A percentile compares a stretch with the other conserved stretches of the same genome.
These are phyloP conservation scores for Trissolcus brochymenae DNA, from an alignment of 2,888 invertebrate genomes.

Conservation along the genomic window DNA sequence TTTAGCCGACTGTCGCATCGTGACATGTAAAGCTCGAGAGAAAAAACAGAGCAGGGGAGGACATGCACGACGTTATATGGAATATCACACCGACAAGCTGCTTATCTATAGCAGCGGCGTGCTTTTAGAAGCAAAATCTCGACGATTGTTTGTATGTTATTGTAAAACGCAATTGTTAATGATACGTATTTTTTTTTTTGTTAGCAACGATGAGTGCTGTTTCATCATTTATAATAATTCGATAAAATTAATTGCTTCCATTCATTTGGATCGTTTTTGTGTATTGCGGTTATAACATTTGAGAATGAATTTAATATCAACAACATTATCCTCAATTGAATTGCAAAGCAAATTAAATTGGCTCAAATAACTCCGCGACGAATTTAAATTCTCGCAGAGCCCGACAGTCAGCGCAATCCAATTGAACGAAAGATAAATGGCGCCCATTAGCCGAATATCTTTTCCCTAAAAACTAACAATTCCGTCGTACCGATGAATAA, in stretches of 20 bases:
- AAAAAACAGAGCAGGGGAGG: background rate
- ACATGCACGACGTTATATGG: conserved; percentile 7
- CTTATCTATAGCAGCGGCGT: conserved; percentile 20
- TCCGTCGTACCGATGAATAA: conserved; percentile 10
- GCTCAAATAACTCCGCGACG: background rate
- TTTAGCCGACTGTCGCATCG: conserved; percentile 19
- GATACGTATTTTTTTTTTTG: conserved; percentile 2
- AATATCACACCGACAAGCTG: conserved; percentile 13
- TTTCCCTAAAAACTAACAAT: conserved; percentile 18
- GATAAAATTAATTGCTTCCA: too few species aligned
- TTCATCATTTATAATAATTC: too few species aligned
- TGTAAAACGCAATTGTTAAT: conserved; percentile 20
- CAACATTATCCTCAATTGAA: background rate
- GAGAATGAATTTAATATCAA: background rate
- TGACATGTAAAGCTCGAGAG: conserved; percentile 17
- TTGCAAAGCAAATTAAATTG: conserved; percentile 7
- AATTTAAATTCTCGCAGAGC: background rate
- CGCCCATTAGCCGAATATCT: conserved; percentile 23
- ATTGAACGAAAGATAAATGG: conserved; percentile 21
- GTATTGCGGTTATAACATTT: background rate
- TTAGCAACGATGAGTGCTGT: background rate
- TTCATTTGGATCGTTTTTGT: too few species aligned
- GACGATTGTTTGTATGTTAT: conserved; percentile 19
- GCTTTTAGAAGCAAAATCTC: conserved; percentile 11
- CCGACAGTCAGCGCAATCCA: conserved; percentile 9